Evolutionary conservation across 2,113 vertebrate genomes (phyloP).

Genomic region (Proterorhinus semilunaris): DNA sequence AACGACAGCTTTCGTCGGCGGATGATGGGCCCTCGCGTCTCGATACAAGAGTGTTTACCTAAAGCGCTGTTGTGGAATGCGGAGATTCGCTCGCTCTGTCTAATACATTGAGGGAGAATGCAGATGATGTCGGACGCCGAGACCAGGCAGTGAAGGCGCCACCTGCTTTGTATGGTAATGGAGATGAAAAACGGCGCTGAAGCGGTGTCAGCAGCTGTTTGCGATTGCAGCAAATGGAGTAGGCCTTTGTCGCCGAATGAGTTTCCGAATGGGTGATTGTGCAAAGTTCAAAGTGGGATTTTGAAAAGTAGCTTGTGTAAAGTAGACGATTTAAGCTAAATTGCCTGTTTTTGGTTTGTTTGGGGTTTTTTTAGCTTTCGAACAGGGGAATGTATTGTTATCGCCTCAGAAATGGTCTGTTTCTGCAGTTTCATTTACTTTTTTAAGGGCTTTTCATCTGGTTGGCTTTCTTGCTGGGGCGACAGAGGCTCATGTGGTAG

Average conservation of each 20-base stretch:
- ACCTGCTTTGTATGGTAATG: conserved; percentile 51
- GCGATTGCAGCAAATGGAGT: conserved; percentile 7
- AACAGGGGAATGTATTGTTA: too few relatives aligned
- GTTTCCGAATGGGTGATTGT: conserved; percentile 7
- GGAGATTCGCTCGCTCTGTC: conserved; percentile 15
- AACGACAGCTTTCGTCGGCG: conserved; percentile 15
- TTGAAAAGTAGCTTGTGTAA: background rate
- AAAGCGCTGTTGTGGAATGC: conserved; percentile 1
- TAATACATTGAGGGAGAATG: conserved; percentile 6
- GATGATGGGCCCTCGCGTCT: conserved; percentile 27
- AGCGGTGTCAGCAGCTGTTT: conserved; percentile 47
- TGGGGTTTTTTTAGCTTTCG: too few relatives aligned
- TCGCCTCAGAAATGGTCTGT: too few relatives aligned
- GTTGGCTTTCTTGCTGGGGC: too few relatives aligned
- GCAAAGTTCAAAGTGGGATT: conserved; percentile 1
- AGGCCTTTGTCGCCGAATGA: conserved; percentile 29
- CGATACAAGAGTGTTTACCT: conserved; percentile 22
- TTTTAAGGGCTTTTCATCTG: too few relatives aligned
- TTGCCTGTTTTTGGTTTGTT: background rate
- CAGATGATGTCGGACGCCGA: conserved; percentile 17
- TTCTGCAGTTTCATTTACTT: too few relatives aligned
- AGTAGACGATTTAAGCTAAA: background rate
- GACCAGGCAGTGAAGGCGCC: conserved; percentile 25
- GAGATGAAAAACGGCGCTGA: conserved; percentile 42
- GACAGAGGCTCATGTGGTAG: too few relatives aligned